Conservation (phyloP, 2,888 invertebrate genomes). For the Endomychus coccineus region DNA sequence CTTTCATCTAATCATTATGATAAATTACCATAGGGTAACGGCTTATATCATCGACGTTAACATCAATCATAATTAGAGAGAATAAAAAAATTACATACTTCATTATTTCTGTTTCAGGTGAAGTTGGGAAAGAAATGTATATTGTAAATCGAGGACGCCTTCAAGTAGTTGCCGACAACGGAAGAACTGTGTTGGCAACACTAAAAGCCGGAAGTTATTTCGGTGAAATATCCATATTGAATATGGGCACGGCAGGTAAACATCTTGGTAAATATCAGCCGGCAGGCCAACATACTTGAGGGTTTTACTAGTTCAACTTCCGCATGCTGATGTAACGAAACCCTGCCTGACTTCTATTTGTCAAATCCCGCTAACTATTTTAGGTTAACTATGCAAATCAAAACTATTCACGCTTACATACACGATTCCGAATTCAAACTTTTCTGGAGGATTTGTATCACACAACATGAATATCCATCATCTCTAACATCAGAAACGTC, state of each 20-base stretch:
- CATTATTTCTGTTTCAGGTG: conserved; percentile 67
- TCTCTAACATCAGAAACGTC: no score
- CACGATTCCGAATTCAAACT: no score
- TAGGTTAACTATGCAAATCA: no score
- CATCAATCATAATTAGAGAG: no score
- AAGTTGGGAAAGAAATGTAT: conserved; percentile 99
- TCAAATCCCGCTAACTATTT: no score
- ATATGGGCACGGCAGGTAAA: conserved; percentile 99
- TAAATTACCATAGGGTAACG: no score
- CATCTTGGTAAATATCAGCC: conserved; percentile 85
- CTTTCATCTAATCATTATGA: no score
- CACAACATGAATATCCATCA: no score
- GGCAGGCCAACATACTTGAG: conserved; percentile 9
- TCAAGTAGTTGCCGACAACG: conserved; percentile 92
- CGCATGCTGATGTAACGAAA: conserved; percentile 10
- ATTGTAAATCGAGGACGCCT: conserved; percentile 95
- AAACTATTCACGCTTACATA: no score
- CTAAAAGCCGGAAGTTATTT: conserved; percentile 98
- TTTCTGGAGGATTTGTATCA: no score
- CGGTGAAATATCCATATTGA: conserved; percentile 98
- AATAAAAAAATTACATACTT: no score
- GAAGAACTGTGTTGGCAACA: conserved; percentile 92
- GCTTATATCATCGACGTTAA: no score
- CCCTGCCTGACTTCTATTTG: conserved; percentile 34
- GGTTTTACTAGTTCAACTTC: conserved; percentile 1